Evolutionary conservation across 2,888 invertebrate species (phyloP), one percentile per base, ranked within the genome.

Genomic region (Andrena praecox): DNA sequence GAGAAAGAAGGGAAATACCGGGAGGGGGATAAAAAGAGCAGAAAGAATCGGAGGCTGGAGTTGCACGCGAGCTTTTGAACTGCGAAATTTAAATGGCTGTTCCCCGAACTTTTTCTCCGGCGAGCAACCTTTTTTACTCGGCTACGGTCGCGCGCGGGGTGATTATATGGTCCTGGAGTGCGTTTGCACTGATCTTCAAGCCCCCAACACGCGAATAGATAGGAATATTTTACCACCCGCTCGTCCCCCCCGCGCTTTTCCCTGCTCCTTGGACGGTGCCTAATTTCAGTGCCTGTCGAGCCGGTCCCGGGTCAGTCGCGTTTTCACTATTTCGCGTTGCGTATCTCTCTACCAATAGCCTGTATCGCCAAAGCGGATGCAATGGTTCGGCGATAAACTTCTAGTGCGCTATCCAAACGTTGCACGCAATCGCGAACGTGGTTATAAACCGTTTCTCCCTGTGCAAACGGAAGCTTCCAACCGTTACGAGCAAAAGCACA

Each of bases 61-160:
- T 20, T 29, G 5, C 50, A n/a, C 20, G 42, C 33, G 52, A 24
- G 42, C 52, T 75, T 48, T 68, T 63, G 52, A 76, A 29, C 62
- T 62, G 42, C 42, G 62, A 78, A 76, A 78, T 76, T 78, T 67
- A 76, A 78, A 68, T 76, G 77, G 62, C 77, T 31, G 77, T 76
- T 48, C 67, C 33, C 52, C 54, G 24, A 68, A 78, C 60, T 68
- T 68, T 76, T 54, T n/a, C 59, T 31, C 62, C 54, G 20, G 16
- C 54, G 10, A 29, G 20, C 69, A 59, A 10, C 27, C 42, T 27
- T 68, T 76, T 75, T 75, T 31, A 16, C 62, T 5, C 62, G 42
- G 12, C 54, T 70, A 60, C 20, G 70, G 59, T 60, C 70, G 59
- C 70, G 76, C 12, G 76, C 12, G 48, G 29, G 29, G 42, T 76